Evolutionary conservation across 2,797 vertebrate species (phyloP).

Genomic region (Hemibagrus guttatus): DNA sequence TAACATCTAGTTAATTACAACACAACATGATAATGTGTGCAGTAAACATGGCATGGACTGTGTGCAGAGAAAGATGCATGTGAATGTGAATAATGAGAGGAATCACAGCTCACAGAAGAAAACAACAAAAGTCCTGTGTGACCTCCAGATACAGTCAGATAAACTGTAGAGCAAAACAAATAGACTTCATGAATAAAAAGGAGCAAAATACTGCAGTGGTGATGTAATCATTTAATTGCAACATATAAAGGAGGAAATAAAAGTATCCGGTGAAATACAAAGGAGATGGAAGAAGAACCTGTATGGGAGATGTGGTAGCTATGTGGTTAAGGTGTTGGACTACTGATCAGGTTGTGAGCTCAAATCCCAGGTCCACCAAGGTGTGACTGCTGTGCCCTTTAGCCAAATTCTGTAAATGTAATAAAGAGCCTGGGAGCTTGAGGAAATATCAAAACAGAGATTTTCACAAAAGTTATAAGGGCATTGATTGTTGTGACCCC

Average conservation of each 20-base stretch:
- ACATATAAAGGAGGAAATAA: background rate
- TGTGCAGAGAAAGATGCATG: background rate
- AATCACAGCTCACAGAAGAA: background rate
- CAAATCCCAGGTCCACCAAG: no score
- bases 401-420: no score
- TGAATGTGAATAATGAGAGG: background rate
- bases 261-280: background rate
- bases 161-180: background rate
- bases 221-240: background rate
- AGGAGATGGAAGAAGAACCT: background rate
- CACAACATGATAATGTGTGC: background rate
- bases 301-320: no score
- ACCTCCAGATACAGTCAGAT: background rate
- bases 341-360: no score
- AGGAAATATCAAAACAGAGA: no score
- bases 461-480: background rate
- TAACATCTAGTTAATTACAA: no score
- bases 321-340: no score
- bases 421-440: no score
- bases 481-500: background rate
- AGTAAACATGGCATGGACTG: background rate
- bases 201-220: background rate
- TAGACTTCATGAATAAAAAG: background rate
- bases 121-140: background rate
- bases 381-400: no score